Conservation (phyloP, 2,888 invertebrate genomes). For the Danaus chrysippus region DNA sequence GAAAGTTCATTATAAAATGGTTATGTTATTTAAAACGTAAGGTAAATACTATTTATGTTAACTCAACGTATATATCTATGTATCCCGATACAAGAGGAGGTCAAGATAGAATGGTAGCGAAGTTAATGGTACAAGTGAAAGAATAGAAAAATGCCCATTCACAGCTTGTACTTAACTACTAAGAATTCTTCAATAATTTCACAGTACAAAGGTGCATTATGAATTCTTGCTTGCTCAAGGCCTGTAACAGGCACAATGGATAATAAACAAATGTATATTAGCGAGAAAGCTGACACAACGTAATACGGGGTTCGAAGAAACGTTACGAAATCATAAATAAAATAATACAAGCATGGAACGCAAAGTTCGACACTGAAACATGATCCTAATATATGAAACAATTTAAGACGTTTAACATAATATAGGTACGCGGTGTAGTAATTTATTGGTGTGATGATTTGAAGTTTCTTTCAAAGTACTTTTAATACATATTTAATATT, state of each 20-base stretch:
- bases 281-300: constrained; percentile 42
- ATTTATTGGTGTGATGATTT: no score
- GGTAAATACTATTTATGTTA: no score
- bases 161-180: constrained; percentile 9
- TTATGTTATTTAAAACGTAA: no score
- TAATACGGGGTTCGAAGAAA: constrained; percentile 48
- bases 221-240: constrained; percentile 32
- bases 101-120: constrained; percentile 3
- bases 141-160: constrained; percentile 10
- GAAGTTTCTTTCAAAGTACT: no score
- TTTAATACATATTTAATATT: no score
- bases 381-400: no score
- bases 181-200: constrained; percentile 35
- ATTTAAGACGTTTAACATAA: no score
- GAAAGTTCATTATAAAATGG: no score
- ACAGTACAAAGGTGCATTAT: constrained; percentile 41
- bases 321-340: constrained; percentile 37
- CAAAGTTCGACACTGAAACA: no score
- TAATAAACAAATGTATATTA: constrained; percentile 49
- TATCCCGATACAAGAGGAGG: background rate
- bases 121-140: background rate
- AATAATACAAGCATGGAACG: no score
- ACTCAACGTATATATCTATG: no score
- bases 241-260: constrained; percentile 47
- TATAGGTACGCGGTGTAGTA: no score